A percentile compares a stretch with the other conserved stretches of the same genome.
These are phyloP conservation scores for Dicrurus megarhynchus DNA, from an alignment of 2,113 vertebrate genomes.

Conservation along the genomic window DNA sequence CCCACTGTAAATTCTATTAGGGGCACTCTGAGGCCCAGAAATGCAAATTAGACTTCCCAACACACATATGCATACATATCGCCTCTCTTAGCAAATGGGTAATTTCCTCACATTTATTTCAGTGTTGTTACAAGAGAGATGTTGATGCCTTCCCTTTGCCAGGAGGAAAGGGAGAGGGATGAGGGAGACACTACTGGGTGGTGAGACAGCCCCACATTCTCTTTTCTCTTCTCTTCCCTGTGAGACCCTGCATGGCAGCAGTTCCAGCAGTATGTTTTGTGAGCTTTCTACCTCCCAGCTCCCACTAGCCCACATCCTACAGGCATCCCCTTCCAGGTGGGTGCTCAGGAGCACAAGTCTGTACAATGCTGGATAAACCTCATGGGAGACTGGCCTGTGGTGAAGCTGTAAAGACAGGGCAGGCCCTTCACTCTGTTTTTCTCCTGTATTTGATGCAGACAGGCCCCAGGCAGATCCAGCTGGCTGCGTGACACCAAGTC, in stretches of 20 bases:
- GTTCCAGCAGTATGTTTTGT: background rate
- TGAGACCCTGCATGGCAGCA: background rate
- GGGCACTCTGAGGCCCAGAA: slow-evolving; percentile 43
- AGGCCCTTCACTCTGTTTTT: background rate
- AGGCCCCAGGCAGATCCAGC: background rate
- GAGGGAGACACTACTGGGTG: rapidly evolving
- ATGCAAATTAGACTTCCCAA: slow-evolving; percentile 28
- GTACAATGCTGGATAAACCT: background rate
- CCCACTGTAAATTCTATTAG: slow-evolving; percentile 58
- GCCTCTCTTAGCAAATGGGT: background rate
- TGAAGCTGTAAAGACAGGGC: background rate
- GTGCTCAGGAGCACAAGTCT: background rate
- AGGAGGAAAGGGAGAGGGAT: background rate
- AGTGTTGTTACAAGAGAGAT: background rate
- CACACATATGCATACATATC: background rate
- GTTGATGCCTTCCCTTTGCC: background rate
- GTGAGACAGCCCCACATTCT: rapidly evolving
- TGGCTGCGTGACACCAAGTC: rapidly evolving
- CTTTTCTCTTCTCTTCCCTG: background rate
- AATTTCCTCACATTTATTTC: slow-evolving; percentile 17
- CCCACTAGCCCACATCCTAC: background rate
- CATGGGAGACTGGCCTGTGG: background rate
- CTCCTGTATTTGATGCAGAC: background rate
- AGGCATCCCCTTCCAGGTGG: background rate
- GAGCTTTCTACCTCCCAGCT: background rate